Evolutionary conservation across 2,888 invertebrate species (phyloP).

Genomic region (Stegophylla sp.): DNA sequence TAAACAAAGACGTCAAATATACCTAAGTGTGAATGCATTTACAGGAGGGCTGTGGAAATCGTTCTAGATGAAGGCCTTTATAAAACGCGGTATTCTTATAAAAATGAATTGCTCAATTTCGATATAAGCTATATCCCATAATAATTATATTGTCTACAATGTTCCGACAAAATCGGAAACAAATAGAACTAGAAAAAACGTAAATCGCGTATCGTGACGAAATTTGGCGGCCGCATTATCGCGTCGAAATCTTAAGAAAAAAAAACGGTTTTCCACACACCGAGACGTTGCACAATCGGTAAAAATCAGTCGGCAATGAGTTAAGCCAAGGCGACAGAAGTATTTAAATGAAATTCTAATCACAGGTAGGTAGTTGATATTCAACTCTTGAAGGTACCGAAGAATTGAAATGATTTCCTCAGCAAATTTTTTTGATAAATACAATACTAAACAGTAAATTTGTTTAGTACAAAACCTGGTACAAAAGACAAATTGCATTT

Average conservation of each 20-base stretch:
- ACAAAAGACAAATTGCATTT: too few relatives aligned
- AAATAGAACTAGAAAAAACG: too few relatives aligned
- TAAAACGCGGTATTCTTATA: neutral
- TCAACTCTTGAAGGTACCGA: too few relatives aligned
- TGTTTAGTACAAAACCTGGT: too few relatives aligned
- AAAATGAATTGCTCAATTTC: conserved; percentile 1
- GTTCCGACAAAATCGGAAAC: neutral
- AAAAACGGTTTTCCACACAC: neutral
- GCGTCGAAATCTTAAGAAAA: neutral
- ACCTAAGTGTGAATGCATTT: neutral
- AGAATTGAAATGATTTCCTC: too few relatives aligned
- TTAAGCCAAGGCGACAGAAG: neutral
- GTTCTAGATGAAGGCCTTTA: neutral
- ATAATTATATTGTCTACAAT: neutral
- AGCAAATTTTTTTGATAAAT: too few relatives aligned
- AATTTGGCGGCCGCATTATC: neutral
- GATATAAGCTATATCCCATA: neutral
- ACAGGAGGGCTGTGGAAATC: neutral
- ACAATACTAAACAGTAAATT: too few relatives aligned
- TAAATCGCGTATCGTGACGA: neutral
- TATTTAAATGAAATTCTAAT: too few relatives aligned
- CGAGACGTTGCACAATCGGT: neutral
- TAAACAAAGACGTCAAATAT: neutral
- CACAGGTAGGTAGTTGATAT: too few relatives aligned
- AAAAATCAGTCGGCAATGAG: neutral